Base-by-base conservation (phyloP, 1,140 invertebrate species). In the Drosophila azteca region DNA sequence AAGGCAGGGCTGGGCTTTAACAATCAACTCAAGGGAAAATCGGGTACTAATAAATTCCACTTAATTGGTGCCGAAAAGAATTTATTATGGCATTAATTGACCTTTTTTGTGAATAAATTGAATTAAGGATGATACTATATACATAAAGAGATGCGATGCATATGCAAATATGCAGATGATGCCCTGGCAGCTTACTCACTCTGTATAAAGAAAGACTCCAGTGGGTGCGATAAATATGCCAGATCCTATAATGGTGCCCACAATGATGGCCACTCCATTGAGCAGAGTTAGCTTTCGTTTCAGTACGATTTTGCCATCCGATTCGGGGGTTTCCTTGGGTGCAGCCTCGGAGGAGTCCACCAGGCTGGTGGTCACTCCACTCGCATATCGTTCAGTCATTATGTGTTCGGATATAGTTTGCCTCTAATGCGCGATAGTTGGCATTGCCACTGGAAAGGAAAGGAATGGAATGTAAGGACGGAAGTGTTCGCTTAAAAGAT, bases 191-290 rank as follows among this genome's bases (percentile, higher is more conserved):
- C 5, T 7, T 70, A 92, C 94, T 94, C 80, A 94, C 93, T 93
- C 92, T 7, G 94, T 95, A 67, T 94, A 93, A 9, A 83, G 50
- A 79, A 94, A 95, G 17, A 96, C 95, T 57, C 94, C 95, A 35
- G 95, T 94, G 5, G 96, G 96, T 22, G 96, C 95, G 73, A 97
- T 95, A 90, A 97, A 97, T 67, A 97, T 96, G 50, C 96, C 96
- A 39, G 95, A 96, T 11, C 96, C 96, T 65, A 97, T 96, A 78
- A 97, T 97, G 20, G 95, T 96, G 6, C 96, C 96, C 43, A 97
- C 95, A 73, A 97, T 97, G 52, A 97, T 94, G n/a, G 95, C 95
- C n/a, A 97, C 95, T 48, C 96, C 97, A 92, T 97, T 97, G 75
- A 96, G 93, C 8, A 98, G 92, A 5, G 95, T 97, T 71, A 98